Evolutionary conservation across 2,113 vertebrate genomes (phyloP).

Genomic region (Cathartes aura): DNA sequence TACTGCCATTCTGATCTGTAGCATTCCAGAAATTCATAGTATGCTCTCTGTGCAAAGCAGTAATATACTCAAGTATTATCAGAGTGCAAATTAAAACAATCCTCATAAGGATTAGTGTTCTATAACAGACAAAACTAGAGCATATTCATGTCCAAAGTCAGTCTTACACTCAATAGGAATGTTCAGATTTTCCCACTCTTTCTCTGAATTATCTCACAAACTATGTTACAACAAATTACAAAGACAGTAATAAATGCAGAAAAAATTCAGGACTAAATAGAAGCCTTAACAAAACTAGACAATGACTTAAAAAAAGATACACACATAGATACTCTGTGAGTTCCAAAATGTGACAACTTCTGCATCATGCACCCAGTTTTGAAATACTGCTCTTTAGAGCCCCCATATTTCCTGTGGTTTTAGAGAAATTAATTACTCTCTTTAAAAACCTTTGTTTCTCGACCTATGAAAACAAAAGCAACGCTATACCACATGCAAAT

Average conservation of each 20-base stretch:
- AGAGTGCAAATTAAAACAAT: background rate
- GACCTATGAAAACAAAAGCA: background rate
- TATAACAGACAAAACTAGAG: background rate
- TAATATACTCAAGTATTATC: accelerated
- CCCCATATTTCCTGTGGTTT: accelerated
- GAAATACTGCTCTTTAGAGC: background rate
- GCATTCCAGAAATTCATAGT: background rate
- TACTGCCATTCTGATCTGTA: background rate
- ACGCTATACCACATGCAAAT: accelerated
- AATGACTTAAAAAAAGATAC: background rate
- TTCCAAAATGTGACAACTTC: accelerated
- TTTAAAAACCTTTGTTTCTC: accelerated
- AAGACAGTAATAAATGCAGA: accelerated
- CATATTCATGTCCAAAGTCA: background rate
- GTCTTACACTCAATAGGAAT: accelerated
- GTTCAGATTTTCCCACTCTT: background rate
- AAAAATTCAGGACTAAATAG: accelerated
- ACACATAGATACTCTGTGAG: accelerated
- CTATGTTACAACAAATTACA: too few species aligned
- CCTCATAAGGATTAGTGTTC: background rate
- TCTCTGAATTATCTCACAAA: background rate
- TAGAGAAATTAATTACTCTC: background rate
- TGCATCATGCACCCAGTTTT: accelerated
- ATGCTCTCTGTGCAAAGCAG: background rate
- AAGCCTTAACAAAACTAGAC: background rate